Base-by-base conservation (phyloP, 2,888 invertebrate species). In the Cheilosia vulpina region DNA sequence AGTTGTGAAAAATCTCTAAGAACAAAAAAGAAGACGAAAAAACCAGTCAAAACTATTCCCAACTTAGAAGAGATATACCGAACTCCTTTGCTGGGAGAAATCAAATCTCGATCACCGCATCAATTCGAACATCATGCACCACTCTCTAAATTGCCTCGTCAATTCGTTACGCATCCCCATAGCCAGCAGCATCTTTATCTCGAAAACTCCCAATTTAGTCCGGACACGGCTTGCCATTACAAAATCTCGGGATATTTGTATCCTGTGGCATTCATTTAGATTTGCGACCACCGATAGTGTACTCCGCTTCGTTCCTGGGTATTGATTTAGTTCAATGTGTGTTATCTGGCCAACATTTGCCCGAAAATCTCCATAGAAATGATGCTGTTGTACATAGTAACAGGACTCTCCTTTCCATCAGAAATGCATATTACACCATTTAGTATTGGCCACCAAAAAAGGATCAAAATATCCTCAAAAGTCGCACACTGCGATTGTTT, bases 291-390 rank as follows among this genome's bases (percentile, higher is more conserved):
- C 11, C 57, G 85, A 81, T 85, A 81, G 66, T 21, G 52, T 24
- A 9, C 34, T 38, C 57, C 65, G 69, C 38, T 63, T 63, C 43
- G 50, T 45, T 66, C 43, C 52, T 62, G 41, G 71, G 27, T 68
- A 81, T 85, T 85, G 85, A 85, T 85, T 85, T 85, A 85, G 72
- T 77, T 72, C 76, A 81, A 77, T 72, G 76, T 76, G 62, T 76
- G 69, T 81, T 85, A 85, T 85, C 85, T 77, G 71, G 50, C 72
- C 50, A 76, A 68, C 31, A 72, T 85, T 76, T 81, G 66, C 45
- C 62, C 68, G 52, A 76, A 71, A 76, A 80, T 85, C 80, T 80
- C 79, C 63, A 78, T 83, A 78, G 31, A 66, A 75, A 68, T 45
- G 57, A 19, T 21, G 53, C 43, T 58, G 57, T 43, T 58, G 66